Conservation (phyloP, 2,113 vertebrate genomes). For the Coturnix japonica region DNA sequence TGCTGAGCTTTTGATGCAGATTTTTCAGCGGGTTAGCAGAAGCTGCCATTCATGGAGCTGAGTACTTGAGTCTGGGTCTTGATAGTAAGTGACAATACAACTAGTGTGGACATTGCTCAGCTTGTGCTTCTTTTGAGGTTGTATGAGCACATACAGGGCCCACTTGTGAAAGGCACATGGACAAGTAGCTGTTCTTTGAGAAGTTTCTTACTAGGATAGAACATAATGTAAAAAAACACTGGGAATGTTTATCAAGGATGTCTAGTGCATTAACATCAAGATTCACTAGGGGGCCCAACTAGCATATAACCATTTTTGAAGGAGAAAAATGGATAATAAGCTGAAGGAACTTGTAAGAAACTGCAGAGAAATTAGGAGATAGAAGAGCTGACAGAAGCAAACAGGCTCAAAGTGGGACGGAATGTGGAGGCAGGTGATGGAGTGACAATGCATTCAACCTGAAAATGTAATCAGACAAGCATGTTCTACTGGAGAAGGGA, state of each 20-base stretch:
- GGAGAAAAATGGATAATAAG: background rate
- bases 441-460: conserved; percentile 48
- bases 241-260: background rate
- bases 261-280: background rate
- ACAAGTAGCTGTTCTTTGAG: background rate
- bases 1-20: background rate
- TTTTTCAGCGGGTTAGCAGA: background rate
- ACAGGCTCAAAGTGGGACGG: conserved; percentile 3
- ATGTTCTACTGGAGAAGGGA: conserved; percentile 52
- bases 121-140: background rate
- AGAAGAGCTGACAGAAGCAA: conserved; percentile 23
- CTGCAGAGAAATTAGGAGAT: background rate
- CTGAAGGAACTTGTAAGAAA: conserved; percentile 10
- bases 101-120: background rate
- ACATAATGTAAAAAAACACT: accelerated
- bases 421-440: conserved; percentile 31
- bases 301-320: background rate
- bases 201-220: background rate
- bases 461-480: conserved; percentile 63
- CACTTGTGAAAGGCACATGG: background rate
- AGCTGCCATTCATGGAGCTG: accelerated
- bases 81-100: background rate
- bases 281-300: conserved; percentile 18
- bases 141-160: too few species aligned
- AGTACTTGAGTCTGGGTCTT: background rate